Evolutionary conservation across 2,113 vertebrate genomes (phyloP).

Genomic region (Cichladusa arquata): DNA sequence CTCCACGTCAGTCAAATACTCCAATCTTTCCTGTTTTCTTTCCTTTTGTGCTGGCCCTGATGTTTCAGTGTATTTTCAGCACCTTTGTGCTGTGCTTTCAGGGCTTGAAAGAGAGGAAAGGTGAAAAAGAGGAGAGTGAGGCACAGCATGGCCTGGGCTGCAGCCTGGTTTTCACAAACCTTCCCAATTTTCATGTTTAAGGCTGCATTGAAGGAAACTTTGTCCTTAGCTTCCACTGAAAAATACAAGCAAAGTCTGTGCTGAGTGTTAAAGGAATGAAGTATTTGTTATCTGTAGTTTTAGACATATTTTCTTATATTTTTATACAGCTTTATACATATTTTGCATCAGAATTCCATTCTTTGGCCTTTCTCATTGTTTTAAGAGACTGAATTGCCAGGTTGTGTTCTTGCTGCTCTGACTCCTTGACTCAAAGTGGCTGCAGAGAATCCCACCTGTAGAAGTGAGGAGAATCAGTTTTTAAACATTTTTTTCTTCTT

Average conservation of each 20-base stretch:
- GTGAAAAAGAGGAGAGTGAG: neutral
- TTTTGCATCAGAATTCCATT: neutral
- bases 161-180: neutral
- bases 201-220: neutral
- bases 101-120: neutral
- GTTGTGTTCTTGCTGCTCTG: neutral
- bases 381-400: neutral
- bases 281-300: neutral
- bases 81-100: neutral
- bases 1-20: conserved; percentile 33
- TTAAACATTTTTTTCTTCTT: conserved; percentile 3
- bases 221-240: neutral
- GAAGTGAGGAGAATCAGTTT: neutral
- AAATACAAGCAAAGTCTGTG: neutral
- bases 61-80: neutral
- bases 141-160: neutral
- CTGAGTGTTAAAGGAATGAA: neutral
- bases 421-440: neutral
- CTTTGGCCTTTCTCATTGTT: neutral
- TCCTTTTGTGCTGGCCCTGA: neutral
- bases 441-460: conserved; percentile 20
- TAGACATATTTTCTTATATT: neutral
- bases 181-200: neutral
- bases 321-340: neutral
- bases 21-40: conserved; percentile 16